Evolutionary conservation across 2,888 invertebrate species (phyloP), one percentile per base, ranked within the genome.

Genomic region (Brachyptera risi): DNA sequence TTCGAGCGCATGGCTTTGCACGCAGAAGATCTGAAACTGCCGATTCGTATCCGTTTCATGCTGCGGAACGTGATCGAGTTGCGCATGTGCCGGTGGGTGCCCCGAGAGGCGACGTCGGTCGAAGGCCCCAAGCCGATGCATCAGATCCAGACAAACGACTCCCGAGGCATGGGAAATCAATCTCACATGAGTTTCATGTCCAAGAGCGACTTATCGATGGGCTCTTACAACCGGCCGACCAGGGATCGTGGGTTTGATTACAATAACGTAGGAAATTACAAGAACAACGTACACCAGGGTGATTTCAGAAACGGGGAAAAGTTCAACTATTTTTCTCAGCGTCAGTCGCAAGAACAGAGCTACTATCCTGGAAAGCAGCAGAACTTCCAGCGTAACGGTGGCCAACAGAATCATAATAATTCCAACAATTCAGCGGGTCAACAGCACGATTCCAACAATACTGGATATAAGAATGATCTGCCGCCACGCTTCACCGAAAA

Each of bases 51-150:
- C 76, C 87, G 94, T 73, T 97, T 97, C 82, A 95, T 97, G 96
- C 83, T 97, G 78, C 92, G 94, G 78, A 96, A 97, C 83, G 88
- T 93, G 71, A 88, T 93, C 72, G 97, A 97, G 80, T 83, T 97
- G 78, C 86, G 97, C 68, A 85, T 85, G 71, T 90, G 92, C 76
- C 86, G 87, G 74, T 97, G 97, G 97, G 83, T 90, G 76, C 95
- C 96, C 71, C 87, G 96, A 72, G 87, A 89, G 75, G 86, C 87
- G 69, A 87, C 88, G 70, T 83, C 85, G 71, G 86, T 89, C 72
- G 92, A 93, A 78, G 94, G 93, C 68, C 96, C 96, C 68, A 90
- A 93, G 83, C 96, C 96, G 72, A 96, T 97, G 72, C 88, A 90
- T 78, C 91, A 92, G 82, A 72, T 72, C 56, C 49, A 47, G 31